Evolutionary conservation across 1,140 invertebrate species (phyloP).

Genomic region (Diorhabda elongata): DNA sequence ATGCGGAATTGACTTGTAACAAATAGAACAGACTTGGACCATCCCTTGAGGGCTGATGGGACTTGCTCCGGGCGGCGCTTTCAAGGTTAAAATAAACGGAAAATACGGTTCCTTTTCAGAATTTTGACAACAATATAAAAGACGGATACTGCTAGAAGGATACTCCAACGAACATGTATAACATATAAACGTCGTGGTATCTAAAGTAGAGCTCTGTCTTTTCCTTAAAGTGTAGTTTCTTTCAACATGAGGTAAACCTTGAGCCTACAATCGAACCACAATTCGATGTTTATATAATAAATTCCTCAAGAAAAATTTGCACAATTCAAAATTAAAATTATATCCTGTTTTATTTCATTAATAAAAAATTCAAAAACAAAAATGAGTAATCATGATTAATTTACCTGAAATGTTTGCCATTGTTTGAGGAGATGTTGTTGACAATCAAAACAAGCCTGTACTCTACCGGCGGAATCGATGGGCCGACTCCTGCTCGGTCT

Average conservation of each 20-base stretch:
- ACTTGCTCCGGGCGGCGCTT: slow-evolving; percentile 74
- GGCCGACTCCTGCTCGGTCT: slow-evolving; percentile 75
- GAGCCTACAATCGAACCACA: background rate
- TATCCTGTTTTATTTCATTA: too few relatives aligned
- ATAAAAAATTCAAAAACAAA: too few relatives aligned
- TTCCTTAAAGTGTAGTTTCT: slow-evolving; percentile 76
- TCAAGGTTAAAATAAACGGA: slow-evolving; percentile 76
- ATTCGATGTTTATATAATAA: too few relatives aligned
- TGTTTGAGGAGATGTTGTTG: slow-evolving; percentile 76
- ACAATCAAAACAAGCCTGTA: slow-evolving; percentile 75
- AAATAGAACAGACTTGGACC: slow-evolving; percentile 80
- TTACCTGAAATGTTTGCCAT: slow-evolving; percentile 65
- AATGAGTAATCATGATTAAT: too few relatives aligned
- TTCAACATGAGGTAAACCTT: slow-evolving; percentile 68
- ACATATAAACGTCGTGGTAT: slow-evolving; percentile 77
- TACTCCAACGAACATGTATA: slow-evolving; percentile 81
- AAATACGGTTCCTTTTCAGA: slow-evolving; percentile 82
- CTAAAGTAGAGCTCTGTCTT: slow-evolving; percentile 59
- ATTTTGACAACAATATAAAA: slow-evolving; percentile 81
- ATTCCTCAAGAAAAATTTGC: too few relatives aligned
- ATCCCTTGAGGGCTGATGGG: slow-evolving; percentile 78
- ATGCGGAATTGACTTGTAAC: slow-evolving; percentile 76
- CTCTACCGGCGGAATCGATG: slow-evolving; percentile 75
- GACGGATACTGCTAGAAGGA: slow-evolving; percentile 67
- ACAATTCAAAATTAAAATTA: too few relatives aligned